Conservation (phyloP, 2,113 vertebrate genomes). For the Thamnaconus septentrionalis region DNA sequence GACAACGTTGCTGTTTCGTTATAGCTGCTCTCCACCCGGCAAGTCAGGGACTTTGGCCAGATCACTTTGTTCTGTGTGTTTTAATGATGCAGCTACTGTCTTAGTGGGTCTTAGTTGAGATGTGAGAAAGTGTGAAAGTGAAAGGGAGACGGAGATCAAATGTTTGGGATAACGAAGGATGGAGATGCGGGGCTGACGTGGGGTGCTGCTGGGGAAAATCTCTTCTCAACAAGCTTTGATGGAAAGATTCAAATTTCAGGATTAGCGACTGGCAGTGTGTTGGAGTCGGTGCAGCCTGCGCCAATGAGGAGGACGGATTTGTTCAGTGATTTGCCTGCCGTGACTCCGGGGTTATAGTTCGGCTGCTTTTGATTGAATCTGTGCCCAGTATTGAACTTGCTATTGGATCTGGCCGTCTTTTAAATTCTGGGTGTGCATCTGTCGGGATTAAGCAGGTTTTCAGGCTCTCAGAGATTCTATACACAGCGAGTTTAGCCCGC, state of each 20-base stretch:
- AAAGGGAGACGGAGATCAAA: conserved; percentile 36
- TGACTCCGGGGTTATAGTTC: no score
- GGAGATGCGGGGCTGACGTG: conserved; percentile 4
- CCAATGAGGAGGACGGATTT: no score
- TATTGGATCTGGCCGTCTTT: no score
- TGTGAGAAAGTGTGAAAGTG: conserved; percentile 17
- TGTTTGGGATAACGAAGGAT: conserved; percentile 44
- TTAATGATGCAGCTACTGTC: conserved; percentile 45
- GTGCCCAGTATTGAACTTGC: no score
- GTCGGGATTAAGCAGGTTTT: no score
- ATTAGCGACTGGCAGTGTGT: conserved; percentile 19
- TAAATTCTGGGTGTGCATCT: no score
- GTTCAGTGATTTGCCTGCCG: no score
- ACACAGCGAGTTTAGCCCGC: no score
- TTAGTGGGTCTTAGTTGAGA: conserved; percentile 21
- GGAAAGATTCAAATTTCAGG: conserved; percentile 20
- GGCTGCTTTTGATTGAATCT: no score
- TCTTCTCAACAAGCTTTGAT: conserved; percentile 17
- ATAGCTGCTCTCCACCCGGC: conserved; percentile 33
- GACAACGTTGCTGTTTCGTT: conserved; percentile 6
- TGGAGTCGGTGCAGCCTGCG: neutral
- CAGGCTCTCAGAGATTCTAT: no score
- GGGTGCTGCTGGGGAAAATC: conserved; percentile 13
- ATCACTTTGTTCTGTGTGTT: conserved; percentile 16
- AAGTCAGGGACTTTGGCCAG: conserved; percentile 9